Evolutionary conservation across 1,140 invertebrate genomes (phyloP).

Genomic region (Lasaia peninsularis): DNA sequence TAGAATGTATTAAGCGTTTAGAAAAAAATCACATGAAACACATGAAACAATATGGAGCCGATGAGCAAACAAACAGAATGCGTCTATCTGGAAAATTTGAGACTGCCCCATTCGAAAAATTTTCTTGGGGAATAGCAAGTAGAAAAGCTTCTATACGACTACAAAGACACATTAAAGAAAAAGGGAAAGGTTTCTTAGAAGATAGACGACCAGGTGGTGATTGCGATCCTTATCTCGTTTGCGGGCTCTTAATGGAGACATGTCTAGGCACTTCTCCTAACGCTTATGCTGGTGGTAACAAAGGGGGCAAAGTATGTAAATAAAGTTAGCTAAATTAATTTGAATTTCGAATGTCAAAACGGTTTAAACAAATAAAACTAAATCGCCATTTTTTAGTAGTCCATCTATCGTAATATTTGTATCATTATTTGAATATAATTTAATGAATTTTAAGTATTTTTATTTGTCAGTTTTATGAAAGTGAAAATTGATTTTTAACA

Average conservation of each 20-base stretch:
- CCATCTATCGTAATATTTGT: too few relatives aligned
- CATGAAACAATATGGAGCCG: slow-evolving; percentile 93
- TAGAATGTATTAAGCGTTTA: neutral
- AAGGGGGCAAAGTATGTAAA: neutral
- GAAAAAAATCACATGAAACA: slow-evolving; percentile 84
- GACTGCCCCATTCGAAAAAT: slow-evolving; percentile 92
- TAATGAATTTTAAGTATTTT: too few relatives aligned
- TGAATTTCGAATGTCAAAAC: too few relatives aligned
- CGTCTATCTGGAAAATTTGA: slow-evolving; percentile 92
- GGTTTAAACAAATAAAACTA: too few relatives aligned
- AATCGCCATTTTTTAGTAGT: neutral
- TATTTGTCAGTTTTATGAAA: too few relatives aligned
- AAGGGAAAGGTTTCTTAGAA: slow-evolving; percentile 94
- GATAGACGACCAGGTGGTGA: slow-evolving; percentile 95
- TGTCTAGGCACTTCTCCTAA: slow-evolving; percentile 16
- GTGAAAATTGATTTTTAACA: too few relatives aligned
- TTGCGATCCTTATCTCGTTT: slow-evolving; percentile 93
- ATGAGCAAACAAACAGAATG: slow-evolving; percentile 89
- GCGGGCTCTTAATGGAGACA: slow-evolving; percentile 82
- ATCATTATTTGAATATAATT: too few relatives aligned
- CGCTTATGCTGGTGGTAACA: neutral
- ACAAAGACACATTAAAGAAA: slow-evolving; percentile 88
- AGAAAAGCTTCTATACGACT: slow-evolving; percentile 88
- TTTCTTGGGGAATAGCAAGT: slow-evolving; percentile 86
- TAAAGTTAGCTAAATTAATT: neutral